Conservation (phyloP, 1,140 invertebrate genomes). For the Apis cerana region DNA sequence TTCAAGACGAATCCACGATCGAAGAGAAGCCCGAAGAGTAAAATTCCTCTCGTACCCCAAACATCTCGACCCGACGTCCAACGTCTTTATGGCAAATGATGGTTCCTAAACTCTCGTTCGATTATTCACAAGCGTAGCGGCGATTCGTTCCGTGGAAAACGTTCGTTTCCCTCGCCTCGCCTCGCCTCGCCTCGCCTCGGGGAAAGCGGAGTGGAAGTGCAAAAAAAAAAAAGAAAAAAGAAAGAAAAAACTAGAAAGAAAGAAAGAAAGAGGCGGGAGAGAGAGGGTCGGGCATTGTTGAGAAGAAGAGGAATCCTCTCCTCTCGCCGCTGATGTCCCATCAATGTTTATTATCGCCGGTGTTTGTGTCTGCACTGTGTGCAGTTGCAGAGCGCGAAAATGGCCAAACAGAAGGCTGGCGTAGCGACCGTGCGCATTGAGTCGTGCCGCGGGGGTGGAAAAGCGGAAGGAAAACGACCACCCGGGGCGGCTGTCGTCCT, state of each 20-base stretch:
- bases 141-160: conserved; percentile 54
- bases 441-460: conserved; percentile 26
- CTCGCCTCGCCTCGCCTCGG: not conserved
- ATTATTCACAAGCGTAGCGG: conserved; percentile 11
- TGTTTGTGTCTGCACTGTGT: conserved; percentile 41
- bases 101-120: not conserved
- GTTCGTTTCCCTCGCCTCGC: no score
- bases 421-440: conserved; percentile 8
- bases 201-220: conserved; percentile 6
- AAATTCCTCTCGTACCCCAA: not conserved
- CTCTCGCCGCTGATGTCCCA: conserved; percentile 40
- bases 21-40: not conserved
- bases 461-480: conserved; percentile 42
- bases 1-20: not conserved
- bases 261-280: not conserved
- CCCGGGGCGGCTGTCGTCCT: not conserved
- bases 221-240: conserved; percentile 2
- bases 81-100: not conserved
- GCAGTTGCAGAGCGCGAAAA: conserved; percentile 23
- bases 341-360: conserved; percentile 62
- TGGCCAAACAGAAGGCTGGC: conserved; percentile 37
- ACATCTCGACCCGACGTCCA: not conserved
- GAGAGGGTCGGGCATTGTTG: not conserved
- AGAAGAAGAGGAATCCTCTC: not conserved
- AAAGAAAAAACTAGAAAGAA: not conserved